Evolutionary conservation across 2,797 vertebrate species (phyloP).

Genomic region (Acanthiza pusilla): DNA sequence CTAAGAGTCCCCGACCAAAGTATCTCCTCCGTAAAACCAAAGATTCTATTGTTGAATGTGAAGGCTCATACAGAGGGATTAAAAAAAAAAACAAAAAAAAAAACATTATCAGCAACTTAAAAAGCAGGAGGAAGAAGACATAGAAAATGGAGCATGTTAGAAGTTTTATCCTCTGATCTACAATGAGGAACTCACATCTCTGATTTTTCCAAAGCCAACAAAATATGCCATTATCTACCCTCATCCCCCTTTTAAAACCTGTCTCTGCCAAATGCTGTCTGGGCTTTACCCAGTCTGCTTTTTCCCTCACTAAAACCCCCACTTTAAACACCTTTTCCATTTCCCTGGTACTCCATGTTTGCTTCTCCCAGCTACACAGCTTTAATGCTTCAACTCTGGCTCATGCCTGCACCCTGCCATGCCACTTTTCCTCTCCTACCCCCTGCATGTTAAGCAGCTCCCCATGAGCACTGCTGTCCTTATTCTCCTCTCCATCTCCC

Average conservation of each 20-base stretch:
- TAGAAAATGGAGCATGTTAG: neutral
- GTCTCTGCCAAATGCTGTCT: neutral
- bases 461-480: neutral
- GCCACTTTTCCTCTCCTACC: accelerated
- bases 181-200: neutral
- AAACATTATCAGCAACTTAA: neutral
- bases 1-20: neutral
- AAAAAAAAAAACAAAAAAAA: neutral
- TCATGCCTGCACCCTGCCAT: neutral
- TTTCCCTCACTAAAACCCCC: neutral
- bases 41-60: neutral
- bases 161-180: neutral
- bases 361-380: neutral
- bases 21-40: neutral
- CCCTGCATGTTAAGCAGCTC: neutral
- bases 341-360: neutral
- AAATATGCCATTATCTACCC: neutral
- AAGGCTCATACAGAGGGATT: neutral
- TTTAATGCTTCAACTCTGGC: neutral
- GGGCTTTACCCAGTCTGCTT: neutral
- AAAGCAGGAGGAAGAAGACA: neutral
- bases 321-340: neutral
- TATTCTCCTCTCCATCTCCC: neutral
- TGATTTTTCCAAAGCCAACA: neutral
- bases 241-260: neutral